Conservation (phyloP, 2,797 vertebrate species). For the Scomberomorus guttatus region DNA sequence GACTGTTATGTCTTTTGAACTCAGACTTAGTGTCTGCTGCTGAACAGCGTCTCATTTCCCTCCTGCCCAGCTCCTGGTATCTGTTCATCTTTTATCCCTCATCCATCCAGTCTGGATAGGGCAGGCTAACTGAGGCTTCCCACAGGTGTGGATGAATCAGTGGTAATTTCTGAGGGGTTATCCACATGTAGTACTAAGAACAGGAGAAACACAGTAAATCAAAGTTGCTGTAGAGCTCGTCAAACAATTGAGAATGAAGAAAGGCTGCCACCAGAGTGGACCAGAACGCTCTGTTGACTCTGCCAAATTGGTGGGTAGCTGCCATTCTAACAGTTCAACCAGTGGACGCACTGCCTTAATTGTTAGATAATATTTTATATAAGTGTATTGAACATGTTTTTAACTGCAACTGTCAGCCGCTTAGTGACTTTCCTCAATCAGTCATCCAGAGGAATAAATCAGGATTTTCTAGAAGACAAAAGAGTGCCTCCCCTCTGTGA, state of each 20-base stretch:
- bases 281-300: background rate
- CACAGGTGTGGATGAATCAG: slow-evolving; percentile 35
- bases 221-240: background rate
- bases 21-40: background rate
- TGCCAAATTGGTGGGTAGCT: slow-evolving; percentile 28
- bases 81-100: slow-evolving; percentile 12
- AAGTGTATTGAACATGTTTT: too few relatives aligned
- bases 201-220: slow-evolving; percentile 8
- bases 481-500: slow-evolving; percentile 60
- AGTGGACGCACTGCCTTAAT: slow-evolving; percentile 16
- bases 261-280: background rate
- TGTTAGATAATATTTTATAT: too few relatives aligned
- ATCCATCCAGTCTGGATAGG: slow-evolving; percentile 10
- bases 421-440: slow-evolving; percentile 61
- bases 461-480: slow-evolving; percentile 49
- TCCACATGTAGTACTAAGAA: background rate
- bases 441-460: slow-evolving; percentile 53
- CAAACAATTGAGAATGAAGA: slow-evolving; percentile 4
- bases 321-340: slow-evolving; percentile 13
- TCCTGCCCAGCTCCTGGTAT: background rate
- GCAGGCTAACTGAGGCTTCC: slow-evolving; percentile 21
- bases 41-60: background rate
- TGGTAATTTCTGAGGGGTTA: slow-evolving; percentile 7
- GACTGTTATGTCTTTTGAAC: slow-evolving; percentile 40
- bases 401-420: too few relatives aligned